phyloP scores from a whole-genome alignment of 2,888 invertebrate species.

The Yponomeuta plumbellus region DNA sequence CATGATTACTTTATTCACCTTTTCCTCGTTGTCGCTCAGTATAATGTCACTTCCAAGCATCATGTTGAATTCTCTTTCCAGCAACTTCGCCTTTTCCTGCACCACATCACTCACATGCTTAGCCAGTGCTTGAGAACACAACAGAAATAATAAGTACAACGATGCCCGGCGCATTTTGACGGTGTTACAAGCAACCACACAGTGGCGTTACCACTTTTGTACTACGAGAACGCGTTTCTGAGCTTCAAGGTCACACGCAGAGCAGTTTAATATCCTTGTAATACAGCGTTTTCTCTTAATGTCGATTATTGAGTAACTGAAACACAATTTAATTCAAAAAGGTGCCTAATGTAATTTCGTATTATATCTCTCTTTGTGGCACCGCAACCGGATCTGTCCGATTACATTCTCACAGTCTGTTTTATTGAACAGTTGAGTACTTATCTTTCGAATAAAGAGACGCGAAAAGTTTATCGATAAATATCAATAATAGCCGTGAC shows the following conservation, averaged over 20 bases:
- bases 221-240: background rate
- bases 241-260: background rate
- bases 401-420: background rate
- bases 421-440: background rate
- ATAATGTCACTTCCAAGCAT: conserved; percentile 72
- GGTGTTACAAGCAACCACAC: background rate
- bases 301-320: background rate
- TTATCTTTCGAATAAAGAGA: background rate
- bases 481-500: background rate
- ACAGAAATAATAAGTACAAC: background rate
- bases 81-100: conserved; percentile 55
- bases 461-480: background rate
- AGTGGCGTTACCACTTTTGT: background rate
- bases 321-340: background rate
- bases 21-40: conserved; percentile 67
- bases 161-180: background rate
- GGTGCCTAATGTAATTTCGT: background rate
- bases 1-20: conserved; percentile 78
- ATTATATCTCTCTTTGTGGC: background rate
- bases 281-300: background rate
- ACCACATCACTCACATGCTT: conserved; percentile 29
- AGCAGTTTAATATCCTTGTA: background rate
- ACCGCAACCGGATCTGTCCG: background rate
- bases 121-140: conserved; percentile 22
- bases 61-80: conserved; percentile 61